phyloP scores from a whole-genome alignment of 1,140 invertebrate genomes.

The Microplitis demolitor region DNA sequence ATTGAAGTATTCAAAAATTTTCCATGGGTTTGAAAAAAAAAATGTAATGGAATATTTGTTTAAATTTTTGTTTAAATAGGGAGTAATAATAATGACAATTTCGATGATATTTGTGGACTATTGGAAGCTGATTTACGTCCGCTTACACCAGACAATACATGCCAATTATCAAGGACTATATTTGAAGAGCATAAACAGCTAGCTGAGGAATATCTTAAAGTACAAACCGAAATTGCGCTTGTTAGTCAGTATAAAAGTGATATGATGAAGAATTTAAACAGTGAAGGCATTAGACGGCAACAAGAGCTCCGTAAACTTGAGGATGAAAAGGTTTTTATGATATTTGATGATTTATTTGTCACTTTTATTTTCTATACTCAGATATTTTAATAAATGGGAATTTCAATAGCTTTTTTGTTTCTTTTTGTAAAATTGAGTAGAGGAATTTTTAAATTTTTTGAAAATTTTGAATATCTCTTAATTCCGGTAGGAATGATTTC shows the following conservation, averaged over 20 bases:
- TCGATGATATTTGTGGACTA: slow-evolving; percentile 75
- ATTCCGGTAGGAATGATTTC: no score
- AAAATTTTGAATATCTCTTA: no score
- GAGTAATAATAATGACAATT: slow-evolving; percentile 58
- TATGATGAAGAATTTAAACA: slow-evolving; percentile 69
- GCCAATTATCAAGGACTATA: slow-evolving; percentile 78
- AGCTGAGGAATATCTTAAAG: slow-evolving; percentile 75
- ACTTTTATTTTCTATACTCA: not conserved
- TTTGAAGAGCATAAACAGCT: slow-evolving; percentile 86
- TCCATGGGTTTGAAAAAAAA: not conserved
- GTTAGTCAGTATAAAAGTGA: slow-evolving; percentile 72
- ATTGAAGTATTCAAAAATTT: not conserved
- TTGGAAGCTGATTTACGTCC: slow-evolving; percentile 81
- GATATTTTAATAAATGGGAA: not conserved
- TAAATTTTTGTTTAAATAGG: slow-evolving; percentile 30
- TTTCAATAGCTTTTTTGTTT: no score
- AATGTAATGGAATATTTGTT: not conserved
- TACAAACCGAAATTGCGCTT: slow-evolving; percentile 77
- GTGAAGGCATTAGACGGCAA: slow-evolving; percentile 67
- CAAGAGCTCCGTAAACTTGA: slow-evolving; percentile 68
- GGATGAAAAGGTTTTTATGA: slow-evolving; percentile 70
- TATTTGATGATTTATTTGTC: not conserved
- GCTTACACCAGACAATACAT: slow-evolving; percentile 76
- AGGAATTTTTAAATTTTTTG: no score
- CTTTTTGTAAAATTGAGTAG: no score